Base-by-base conservation (phyloP, 2,888 invertebrate species). In the Acleris cristana region DNA sequence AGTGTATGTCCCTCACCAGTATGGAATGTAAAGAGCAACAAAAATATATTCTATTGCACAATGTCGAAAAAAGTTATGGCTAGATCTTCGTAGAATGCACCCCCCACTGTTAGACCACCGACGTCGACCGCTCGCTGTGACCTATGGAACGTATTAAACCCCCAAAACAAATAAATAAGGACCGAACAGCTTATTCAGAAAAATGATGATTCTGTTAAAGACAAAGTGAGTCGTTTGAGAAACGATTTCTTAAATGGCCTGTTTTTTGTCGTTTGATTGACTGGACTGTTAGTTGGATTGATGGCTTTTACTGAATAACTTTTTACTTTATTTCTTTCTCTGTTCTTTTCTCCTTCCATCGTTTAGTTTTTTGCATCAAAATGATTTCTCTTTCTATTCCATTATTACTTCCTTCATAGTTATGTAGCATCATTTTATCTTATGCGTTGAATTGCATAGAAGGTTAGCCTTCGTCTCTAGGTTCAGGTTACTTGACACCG, bases 21-120 rank as follows among this genome's bases (percentile, higher is more conserved):
- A 40, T 40, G 14, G 19, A 19, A 51, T 51, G n/a, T 51, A 12
- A 51, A n/a, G 45, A 45, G 18, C 7, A 7, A 48, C 48, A 18
- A 0, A 48, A n/a, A 18, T 48, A 6, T 16, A 45, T 40, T 44
- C 23, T 16, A 45, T 14, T 21, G 7, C 14, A 19, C 21, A 62
- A 16, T 19, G 12, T 16, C 3, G 21, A 34, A 60, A 60, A 65
- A 54, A 60, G n/a, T 45, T 21, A 30, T 23, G 26, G 58, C 26
- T 45, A 66, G 56, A 51, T 60, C 55, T 60, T 61, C 30, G 40
- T 57, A 53, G 58, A 53, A 48, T 4, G 56, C 53, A 67, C 57
- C 67, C 67, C 57, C 57, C 48, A 53, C 34, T 3, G 62, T 18
- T 54, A 56, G 74, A 73, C 74, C 74, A 74, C 74, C 73, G 58